Evolutionary conservation across 2,113 vertebrate genomes (phyloP).

Genomic region (Nestor notabilis): DNA sequence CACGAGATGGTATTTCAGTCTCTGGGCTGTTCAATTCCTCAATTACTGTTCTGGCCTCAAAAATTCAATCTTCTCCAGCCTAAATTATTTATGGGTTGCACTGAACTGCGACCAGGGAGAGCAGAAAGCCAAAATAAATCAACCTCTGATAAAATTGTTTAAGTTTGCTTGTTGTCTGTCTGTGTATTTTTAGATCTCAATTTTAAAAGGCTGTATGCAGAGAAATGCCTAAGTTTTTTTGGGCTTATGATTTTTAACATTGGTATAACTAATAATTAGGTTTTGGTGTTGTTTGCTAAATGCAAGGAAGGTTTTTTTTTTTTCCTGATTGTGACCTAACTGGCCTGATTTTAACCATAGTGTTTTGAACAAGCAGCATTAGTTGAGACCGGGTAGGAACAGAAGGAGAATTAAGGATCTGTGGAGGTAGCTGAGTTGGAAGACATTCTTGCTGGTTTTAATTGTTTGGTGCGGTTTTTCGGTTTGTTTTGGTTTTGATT

Average conservation of each 20-base stretch:
- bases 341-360: background rate
- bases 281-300: background rate
- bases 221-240: background rate
- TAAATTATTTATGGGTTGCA: conserved; percentile 43
- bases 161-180: background rate
- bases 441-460: background rate
- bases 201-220: background rate
- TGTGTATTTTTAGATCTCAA: background rate
- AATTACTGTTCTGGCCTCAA: conserved; percentile 35
- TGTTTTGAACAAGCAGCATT: background rate
- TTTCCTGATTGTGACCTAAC: background rate
- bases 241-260: background rate
- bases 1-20: background rate
- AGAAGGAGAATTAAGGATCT: background rate
- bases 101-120: conserved; percentile 5
- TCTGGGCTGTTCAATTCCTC: conserved; percentile 33
- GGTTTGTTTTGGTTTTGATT: background rate
- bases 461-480: background rate
- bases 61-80: conserved; percentile 52
- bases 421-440: background rate
- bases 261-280: background rate
- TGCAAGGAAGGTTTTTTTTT: background rate
- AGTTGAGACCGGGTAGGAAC: background rate
- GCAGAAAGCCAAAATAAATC: conserved; percentile 34
- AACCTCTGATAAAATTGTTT: conserved; percentile 17